Conservation (phyloP, 2,888 invertebrate genomes). For the Eumacrocentrus americanus region DNA sequence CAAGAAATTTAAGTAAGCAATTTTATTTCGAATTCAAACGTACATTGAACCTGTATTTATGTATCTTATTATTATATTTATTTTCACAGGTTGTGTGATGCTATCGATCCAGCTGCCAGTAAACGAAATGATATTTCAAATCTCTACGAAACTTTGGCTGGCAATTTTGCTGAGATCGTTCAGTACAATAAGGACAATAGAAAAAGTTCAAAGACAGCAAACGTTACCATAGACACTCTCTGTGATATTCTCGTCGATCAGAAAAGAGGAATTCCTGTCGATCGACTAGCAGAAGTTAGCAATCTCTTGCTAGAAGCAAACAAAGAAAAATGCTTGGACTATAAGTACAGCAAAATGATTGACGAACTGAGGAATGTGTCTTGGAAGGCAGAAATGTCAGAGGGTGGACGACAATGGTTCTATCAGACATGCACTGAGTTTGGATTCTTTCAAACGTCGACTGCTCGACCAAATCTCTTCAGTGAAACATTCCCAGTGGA, state of each 20-base stretch:
- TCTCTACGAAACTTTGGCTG: constrained; percentile 81
- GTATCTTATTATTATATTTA: constrained; percentile 15
- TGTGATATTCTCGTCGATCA: constrained; percentile 78
- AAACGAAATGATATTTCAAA: constrained; percentile 74
- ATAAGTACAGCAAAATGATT: constrained; percentile 79
- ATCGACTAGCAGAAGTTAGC: constrained; percentile 78
- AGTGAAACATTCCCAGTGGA: constrained; percentile 77
- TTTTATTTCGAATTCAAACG: background rate
- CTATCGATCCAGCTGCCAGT: constrained; percentile 69
- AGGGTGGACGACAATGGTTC: constrained; percentile 85
- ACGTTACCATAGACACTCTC: constrained; percentile 80
- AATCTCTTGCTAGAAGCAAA: constrained; percentile 70
- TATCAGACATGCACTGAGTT: constrained; percentile 97
- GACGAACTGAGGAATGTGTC: constrained; percentile 69
- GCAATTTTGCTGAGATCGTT: constrained; percentile 88
- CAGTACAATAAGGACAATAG: constrained; percentile 96
- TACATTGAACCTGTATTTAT: background rate
- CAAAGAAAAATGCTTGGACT: constrained; percentile 81
- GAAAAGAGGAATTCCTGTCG: constrained; percentile 67
- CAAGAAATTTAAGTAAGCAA: constrained; percentile 73
- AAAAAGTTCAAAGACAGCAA: constrained; percentile 66
- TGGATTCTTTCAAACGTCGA: constrained; percentile 92
- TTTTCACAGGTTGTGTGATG: constrained; percentile 73
- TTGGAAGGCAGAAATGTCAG: constrained; percentile 70
- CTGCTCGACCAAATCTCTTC: constrained; percentile 70